Base-by-base conservation (phyloP, 2,797 vertebrate genomes). In the Gadopsis marmoratus region DNA sequence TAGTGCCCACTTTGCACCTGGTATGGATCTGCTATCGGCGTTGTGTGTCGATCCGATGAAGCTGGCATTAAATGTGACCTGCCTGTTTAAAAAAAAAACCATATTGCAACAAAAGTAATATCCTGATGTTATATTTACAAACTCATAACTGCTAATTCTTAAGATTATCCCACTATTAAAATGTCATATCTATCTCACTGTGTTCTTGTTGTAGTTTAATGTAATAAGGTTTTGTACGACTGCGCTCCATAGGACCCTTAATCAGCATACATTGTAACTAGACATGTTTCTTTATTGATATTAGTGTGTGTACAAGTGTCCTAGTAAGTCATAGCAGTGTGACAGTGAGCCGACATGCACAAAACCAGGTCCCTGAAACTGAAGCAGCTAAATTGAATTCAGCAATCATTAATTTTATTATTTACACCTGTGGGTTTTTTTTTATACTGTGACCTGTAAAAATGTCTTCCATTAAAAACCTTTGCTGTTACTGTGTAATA, bases 1-100 rank as follows among this genome's bases (percentile, higher is more conserved):
- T 2, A 29, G 48, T 23, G 29, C 29, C 19, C 41, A 64, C 65
- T 78, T 81, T 51, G 56, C 13, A 76, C 50, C 39, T 68, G 23
- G 43, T 68, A 60, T 66, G 47, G 33, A 50, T 77, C 7, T 33
- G 14, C 16, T 71, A 29, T 33, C 33, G 66, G 26, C 5, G 21
- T 50, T 68, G 62, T 56, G 23, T 73, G 60, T 84, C 26, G 29
- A 69, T 71, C 33, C 62, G 39, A 60, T 64, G 35, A 8, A 55
- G 48, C 17, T 62, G 35, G 7, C 54, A 70, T 63, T 62, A 47
- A 65, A 73, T 85, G 6, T 26, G 39, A 60, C 76, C 23, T 8
- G 7, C 3, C 19, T 23, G 8, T 63, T 60, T 63, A 7, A 70
- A 29, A 39, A 10, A 31, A 66, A 56, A 60, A 31, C 67, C 66